Percentiles rank a stretch among this genome's conserved stretches.
These are phyloP conservation scores for Schizothorax lantsangensis DNA, from an alignment of 2,797 vertebrate genomes.

Conservation along the genomic window DNA sequence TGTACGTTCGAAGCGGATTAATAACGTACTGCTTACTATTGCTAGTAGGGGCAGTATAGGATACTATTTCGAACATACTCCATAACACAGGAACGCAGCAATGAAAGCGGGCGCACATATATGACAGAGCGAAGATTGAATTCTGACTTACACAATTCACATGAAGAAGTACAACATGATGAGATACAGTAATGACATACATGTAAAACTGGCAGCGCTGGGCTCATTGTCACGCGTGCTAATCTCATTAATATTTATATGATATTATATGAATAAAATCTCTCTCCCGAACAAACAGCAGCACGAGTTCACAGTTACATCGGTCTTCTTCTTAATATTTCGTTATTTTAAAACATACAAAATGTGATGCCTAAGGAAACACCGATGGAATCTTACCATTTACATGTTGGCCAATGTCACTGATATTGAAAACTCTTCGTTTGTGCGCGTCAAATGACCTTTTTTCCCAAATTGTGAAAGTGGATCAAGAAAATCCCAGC, in stretches of 20 bases:
- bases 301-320: conserved; percentile 65
- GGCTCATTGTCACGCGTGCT: conserved; percentile 13
- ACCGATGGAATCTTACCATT: conserved; percentile 80
- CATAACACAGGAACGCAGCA: conserved; percentile 36
- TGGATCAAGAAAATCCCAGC: conserved; percentile 79
- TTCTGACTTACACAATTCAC: conserved; percentile 44
- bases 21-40: conserved; percentile 18
- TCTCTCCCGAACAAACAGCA: conserved; percentile 50
- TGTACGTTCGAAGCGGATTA: neutral
- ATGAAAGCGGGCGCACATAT: conserved; percentile 49
- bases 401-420: conserved; percentile 66
- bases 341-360: conserved; percentile 45
- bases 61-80: conserved; percentile 8
- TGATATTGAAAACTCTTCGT: conserved; percentile 60
- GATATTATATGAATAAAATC: conserved; percentile 21
- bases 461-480: conserved; percentile 79
- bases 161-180: conserved; percentile 37
- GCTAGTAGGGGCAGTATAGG: conserved; percentile 17
- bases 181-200: conserved; percentile 7
- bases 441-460: conserved; percentile 69
- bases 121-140: conserved; percentile 60
- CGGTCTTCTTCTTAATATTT: conserved; percentile 37
- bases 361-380: conserved; percentile 21
- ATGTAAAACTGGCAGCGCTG: conserved; percentile 13
- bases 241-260: conserved; percentile 9